Evolutionary conservation across 2,888 invertebrate genomes (phyloP).

Genomic region (Phortica magna): DNA sequence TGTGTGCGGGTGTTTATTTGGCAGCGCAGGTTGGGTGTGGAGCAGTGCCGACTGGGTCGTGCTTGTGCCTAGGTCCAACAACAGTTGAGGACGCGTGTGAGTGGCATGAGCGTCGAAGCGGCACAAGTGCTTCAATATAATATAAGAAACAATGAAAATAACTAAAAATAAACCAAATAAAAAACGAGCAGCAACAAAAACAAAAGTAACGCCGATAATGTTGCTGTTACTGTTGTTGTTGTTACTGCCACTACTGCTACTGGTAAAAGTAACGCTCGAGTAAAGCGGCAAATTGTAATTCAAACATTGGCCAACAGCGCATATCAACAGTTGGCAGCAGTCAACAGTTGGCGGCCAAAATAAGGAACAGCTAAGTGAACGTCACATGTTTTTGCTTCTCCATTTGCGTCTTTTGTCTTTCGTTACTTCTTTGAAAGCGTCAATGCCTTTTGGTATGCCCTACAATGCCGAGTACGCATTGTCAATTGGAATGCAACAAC

Average conservation of each 20-base stretch:
- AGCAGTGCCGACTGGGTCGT: slow-evolving; percentile 47
- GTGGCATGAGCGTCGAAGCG: slow-evolving; percentile 49
- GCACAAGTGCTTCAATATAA: slow-evolving; percentile 51
- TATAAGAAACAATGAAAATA: slow-evolving; percentile 3
- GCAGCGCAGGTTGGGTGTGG: slow-evolving; percentile 55
- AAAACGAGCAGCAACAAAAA: background rate
- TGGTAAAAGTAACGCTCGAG: slow-evolving; percentile 61
- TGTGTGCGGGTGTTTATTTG: slow-evolving; percentile 1
- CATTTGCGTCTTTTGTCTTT: no score
- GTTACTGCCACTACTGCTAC: background rate
- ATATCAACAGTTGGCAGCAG: slow-evolving; percentile 69
- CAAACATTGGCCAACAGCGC: slow-evolving; percentile 69
- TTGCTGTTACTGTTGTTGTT: background rate
- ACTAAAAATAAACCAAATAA: background rate
- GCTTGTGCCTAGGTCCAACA: background rate
- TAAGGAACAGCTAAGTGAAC: background rate
- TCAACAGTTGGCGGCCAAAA: background rate
- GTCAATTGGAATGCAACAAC: no score
- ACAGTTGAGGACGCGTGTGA: slow-evolving; percentile 27
- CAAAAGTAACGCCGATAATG: background rate
- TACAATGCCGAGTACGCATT: no score
- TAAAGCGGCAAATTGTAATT: slow-evolving; percentile 67
- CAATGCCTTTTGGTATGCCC: no score
- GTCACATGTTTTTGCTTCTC: no score
- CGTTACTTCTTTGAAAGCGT: no score